Conservation (phyloP, 2,888 invertebrate genomes). For the Cotesia congregata region DNA sequence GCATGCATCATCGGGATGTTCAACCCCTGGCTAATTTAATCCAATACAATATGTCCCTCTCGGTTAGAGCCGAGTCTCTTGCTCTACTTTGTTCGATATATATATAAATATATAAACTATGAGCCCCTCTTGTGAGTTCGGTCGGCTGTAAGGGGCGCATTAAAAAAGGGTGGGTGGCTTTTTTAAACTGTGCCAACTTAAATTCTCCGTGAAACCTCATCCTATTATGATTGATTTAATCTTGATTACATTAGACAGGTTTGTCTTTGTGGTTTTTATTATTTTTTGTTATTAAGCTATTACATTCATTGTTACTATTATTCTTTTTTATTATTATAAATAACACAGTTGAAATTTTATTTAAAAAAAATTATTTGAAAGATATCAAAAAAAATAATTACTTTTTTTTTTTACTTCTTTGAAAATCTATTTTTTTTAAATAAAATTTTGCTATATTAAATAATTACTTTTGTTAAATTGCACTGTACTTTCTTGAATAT, state of each 20-base stretch:
- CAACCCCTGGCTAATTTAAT: conserved; percentile 66
- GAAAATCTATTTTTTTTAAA: too few relatives aligned
- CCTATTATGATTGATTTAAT: conserved; percentile 67
- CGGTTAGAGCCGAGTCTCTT: conserved; percentile 39
- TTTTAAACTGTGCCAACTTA: conserved; percentile 66
- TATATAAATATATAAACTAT: conserved; percentile 29
- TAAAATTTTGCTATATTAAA: too few relatives aligned
- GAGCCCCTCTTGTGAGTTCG: conserved; percentile 24
- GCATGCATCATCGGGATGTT: conserved; percentile 53
- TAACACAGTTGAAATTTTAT: neutral
- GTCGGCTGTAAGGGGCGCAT: conserved; percentile 51
- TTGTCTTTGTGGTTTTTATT: conserved; percentile 52
- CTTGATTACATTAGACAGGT: conserved; percentile 64
- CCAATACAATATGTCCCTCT: conserved; percentile 67
- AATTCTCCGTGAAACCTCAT: conserved; percentile 69
- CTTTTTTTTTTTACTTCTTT: too few relatives aligned
- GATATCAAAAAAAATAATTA: too few relatives aligned
- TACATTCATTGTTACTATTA: neutral
- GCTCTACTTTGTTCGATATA: conserved; percentile 22
- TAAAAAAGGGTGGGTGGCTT: conserved; percentile 65
- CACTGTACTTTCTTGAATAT: too few relatives aligned
- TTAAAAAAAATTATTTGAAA: neutral
- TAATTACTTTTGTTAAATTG: too few relatives aligned
- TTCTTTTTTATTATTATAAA: neutral
- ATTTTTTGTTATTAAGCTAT: conserved; percentile 6